A percentile compares a stretch with the other conserved stretches of the same genome.
Evolutionary conservation across 2,797 vertebrate genomes (phyloP).

Genomic region (Luscinia luscinia): DNA sequence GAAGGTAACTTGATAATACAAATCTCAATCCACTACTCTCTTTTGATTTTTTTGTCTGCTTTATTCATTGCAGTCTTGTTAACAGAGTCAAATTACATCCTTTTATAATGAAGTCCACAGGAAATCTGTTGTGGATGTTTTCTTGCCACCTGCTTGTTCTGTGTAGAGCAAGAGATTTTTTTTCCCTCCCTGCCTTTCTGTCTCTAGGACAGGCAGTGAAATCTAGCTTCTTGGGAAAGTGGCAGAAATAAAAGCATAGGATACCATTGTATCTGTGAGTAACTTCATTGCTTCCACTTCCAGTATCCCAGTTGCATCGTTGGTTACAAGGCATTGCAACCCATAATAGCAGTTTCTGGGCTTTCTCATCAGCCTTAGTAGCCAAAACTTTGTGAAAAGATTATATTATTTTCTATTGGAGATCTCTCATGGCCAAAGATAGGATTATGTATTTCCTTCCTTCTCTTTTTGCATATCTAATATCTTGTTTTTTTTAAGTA

Average conservation of each 20-base stretch:
- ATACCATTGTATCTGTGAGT: background rate
- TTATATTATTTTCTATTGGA: background rate
- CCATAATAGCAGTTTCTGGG: background rate
- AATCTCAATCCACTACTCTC: background rate
- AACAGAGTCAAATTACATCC: background rate
- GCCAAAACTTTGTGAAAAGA: background rate
- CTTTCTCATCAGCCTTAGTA: background rate
- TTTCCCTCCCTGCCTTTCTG: background rate
- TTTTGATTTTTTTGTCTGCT: background rate
- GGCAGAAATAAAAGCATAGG: background rate
- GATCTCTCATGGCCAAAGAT: background rate
- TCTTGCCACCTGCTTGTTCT: background rate
- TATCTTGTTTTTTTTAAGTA: background rate
- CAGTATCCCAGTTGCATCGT: background rate
- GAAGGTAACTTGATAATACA: slow-evolving; percentile 83
- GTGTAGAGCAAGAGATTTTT: background rate
- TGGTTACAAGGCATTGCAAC: background rate
- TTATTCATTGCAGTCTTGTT: background rate
- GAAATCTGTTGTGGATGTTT: background rate
- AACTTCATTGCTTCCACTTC: background rate
- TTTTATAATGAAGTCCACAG: background rate
- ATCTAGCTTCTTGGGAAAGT: background rate
- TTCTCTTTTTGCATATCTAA: background rate
- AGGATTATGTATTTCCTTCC: background rate
- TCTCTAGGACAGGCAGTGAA: background rate